Conservation (phyloP, 2,888 invertebrate genomes). For the Lepas anatifera region DNA sequence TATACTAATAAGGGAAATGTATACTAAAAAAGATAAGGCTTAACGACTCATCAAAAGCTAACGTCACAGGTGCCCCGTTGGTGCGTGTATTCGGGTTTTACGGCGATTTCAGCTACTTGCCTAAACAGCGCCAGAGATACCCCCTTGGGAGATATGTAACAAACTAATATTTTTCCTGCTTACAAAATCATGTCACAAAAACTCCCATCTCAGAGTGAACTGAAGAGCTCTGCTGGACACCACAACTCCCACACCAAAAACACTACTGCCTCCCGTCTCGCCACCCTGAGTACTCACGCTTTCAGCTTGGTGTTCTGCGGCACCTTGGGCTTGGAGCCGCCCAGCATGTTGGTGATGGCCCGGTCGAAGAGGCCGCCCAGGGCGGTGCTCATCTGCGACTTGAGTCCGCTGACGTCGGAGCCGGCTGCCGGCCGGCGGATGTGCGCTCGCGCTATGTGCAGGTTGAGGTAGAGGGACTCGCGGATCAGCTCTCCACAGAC, state of each 20-base stretch:
- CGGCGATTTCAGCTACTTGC: too few species aligned
- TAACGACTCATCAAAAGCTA: too few species aligned
- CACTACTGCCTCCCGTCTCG: neutral
- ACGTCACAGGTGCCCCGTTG: too few species aligned
- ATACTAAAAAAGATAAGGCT: too few species aligned
- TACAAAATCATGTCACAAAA: too few species aligned
- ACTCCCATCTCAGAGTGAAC: too few species aligned
- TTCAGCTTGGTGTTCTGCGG: neutral
- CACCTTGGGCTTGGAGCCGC: neutral
- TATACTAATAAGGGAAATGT: too few species aligned
- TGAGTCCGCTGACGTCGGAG: slow-evolving; percentile 25
- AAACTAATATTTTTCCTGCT: too few species aligned
- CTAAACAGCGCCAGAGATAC: neutral
- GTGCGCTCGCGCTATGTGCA: slow-evolving; percentile 21
- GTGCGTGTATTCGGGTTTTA: too few species aligned
- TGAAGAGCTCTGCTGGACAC: too few species aligned
- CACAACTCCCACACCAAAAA: too few species aligned
- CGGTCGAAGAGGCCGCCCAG: slow-evolving; percentile 30
- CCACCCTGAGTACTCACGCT: neutral
- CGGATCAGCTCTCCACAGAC: slow-evolving; percentile 25
- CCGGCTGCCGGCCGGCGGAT: slow-evolving; percentile 9
- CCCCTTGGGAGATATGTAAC: too few species aligned
- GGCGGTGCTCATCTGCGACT: slow-evolving; percentile 30
- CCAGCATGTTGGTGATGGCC: slow-evolving; percentile 28
- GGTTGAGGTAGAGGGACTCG: slow-evolving; percentile 22